Evolutionary conservation across 1,140 invertebrate species (phyloP), one percentile per base, ranked within the genome.

Genomic region (Drosophila punjabiensis): DNA sequence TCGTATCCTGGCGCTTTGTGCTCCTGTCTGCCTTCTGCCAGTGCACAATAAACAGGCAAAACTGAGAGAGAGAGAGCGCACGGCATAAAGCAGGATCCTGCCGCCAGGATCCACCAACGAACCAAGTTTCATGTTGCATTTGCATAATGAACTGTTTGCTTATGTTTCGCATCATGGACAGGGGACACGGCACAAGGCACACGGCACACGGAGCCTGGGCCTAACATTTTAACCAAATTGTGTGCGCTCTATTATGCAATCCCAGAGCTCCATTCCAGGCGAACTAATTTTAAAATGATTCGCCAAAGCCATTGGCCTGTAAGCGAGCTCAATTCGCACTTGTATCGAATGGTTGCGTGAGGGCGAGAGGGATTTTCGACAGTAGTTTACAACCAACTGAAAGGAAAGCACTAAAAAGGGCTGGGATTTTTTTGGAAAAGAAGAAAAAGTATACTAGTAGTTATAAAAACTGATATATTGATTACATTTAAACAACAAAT

Each of bases 141-240:
- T 90, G 86, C 82, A 90, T 90, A 90, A 90, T 80, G 87, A 88
- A 89, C 85, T 89, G 81, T 81, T 79, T 85, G 81, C 79, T 79
- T 84, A 83, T 83, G 79, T 85, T 85, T 77, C 73, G 81, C 76
- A 80, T 84, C 81, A 84, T 67, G 55, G 66, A 53, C 48, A 52
- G 24, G 48, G 28, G 48, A 52, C 48, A 45, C 18, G 43, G 43
- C 9, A 52, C 48, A 45, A 9, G 43, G 43, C 9, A n/a, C 43
- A 13, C 10, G 18, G 48, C 16, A 53, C 30, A 56, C 35, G 39
- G 55, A 43, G 65, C 66, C 39, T n/a, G 55, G 68, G 56, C 71
- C 80, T 76, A 69, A 81, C 79, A 82, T 90, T 89, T 79, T 82
- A 90, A 85, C 76, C 81, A 89, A 89, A 89, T 83, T 84, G 79